Base-by-base conservation (phyloP, 1,140 invertebrate species). In the Dolichoris vasculosae region DNA sequence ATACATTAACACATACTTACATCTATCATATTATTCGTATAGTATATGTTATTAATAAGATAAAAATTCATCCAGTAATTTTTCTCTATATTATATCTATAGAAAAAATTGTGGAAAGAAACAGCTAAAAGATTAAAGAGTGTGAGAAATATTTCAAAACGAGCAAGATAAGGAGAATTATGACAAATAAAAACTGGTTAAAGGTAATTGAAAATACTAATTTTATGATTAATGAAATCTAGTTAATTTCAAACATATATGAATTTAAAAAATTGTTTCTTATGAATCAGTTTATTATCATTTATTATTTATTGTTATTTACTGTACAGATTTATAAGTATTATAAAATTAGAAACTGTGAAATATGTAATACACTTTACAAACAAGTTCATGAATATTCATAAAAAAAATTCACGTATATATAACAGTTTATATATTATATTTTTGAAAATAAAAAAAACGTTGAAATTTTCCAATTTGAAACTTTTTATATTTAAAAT, bases 191-290 rank as follows among this genome's bases (percentile, higher is more conserved):
- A 80, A 80, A 64, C 59, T 64, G 11, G 3, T 13, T 30, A 17
- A 67, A 69, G 35, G 23, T 69, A 46, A 81, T 46, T n/a, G 32
- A 43, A 67, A 67, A 81, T 67, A 43, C 78, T 46, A 46, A 81
- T 67, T 81, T 81, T 40, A 79, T 43, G 23, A 46, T 23, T 46
- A 11, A 17, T 46, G 46, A 73, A 7, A 40, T 15, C n/a, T n/a
- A 59, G 55, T 79, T 55, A 38, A 32, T 3, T 40, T 51, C 17
- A 55, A 32, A 35, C 0, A 2, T 35, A 2, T 15, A 67, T 32
- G 32, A 32, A 67, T 32, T 11, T 26, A 71, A 40, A 26, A 9
- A 64, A 71, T 40, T 38, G 6, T 38, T 7, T 32, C 15, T 13
- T 35, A 13, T 8, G 4, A 64, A 64, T 30, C 26, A 64, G 20